Evolutionary conservation across 2,888 invertebrate genomes (phyloP), one percentile per base, ranked within the genome.

Genomic region (Mystacides longicornis): DNA sequence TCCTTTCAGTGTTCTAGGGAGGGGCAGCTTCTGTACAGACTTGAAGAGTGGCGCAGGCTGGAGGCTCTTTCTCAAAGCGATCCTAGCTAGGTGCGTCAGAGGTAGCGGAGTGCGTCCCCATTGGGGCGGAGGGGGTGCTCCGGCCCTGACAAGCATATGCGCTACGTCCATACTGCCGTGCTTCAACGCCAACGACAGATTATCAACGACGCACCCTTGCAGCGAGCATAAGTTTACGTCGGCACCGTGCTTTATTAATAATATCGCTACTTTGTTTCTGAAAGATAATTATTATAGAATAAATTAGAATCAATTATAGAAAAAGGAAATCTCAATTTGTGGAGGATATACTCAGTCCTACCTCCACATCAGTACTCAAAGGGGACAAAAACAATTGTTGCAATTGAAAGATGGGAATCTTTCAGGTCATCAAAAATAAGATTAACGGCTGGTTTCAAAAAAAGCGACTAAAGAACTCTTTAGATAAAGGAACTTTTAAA

Each of bases 151-250:
- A 23, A 77, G 67, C 65, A 77, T 67, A 7, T 64, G 65, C 1
- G 72, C 72, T 37, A 77, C 66, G 46, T 64, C 64, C 51, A 64
- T 63, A 9, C 70, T 66, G 37, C 66, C 63, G 43, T 71, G 66
- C 54, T 74, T 70, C 59, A 77, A 75, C 9, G 80, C 80, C 61
- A 81, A 72, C 18, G 77, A 73, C 48, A 82, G 66, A 64, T 80
- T 80, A 62, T 81, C 82, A 54, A 81, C 71, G 3, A 71, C 72
- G 60, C 75, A 79, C 1, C 78, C 73, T 52, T 77, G 73, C 55
- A 81, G 71, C 63, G 81, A 80, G 59, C 78, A 76, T 2, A 77
- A 69, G 65, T 83, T 84, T 0, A 83, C 82, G 64, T 84, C 80
- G 9, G 81, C 81, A 27, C 85, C 85, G 60, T 82, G 77, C 52